These are phyloP conservation scores for Percopsis omiscomaycus DNA, from an alignment of 2,797 vertebrate species.

Conservation along the genomic window DNA sequence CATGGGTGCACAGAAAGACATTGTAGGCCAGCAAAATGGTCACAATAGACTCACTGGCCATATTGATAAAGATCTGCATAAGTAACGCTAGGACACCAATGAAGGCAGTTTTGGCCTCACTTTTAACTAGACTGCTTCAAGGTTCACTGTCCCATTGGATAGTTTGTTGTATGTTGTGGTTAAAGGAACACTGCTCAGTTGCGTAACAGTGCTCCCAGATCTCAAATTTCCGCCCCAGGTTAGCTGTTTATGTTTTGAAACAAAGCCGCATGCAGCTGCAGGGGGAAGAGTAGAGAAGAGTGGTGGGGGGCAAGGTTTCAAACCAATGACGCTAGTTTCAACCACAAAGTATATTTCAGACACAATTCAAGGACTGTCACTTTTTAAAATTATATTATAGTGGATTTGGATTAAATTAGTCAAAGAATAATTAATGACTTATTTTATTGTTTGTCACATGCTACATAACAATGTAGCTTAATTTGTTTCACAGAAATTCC, in stretches of 20 bases:
- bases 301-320: too few species aligned
- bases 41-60: constrained; percentile 80
- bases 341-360: too few species aligned
- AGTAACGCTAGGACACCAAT: constrained; percentile 78
- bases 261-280: too few species aligned
- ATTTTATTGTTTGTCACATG: too few species aligned
- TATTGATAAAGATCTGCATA: constrained; percentile 85
- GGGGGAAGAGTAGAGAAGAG: too few species aligned
- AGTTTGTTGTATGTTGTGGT: constrained; percentile 75
- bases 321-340: too few species aligned
- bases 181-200: constrained; percentile 21
- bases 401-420: constrained; percentile 67
- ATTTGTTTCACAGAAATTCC: constrained; percentile 62
- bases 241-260: too few species aligned
- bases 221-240: too few species aligned
- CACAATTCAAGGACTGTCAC: too few species aligned
- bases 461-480: constrained; percentile 41
- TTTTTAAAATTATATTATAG: constrained; percentile 37
- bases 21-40: constrained; percentile 80
- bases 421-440: constrained; percentile 61
- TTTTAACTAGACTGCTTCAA: constrained; percentile 66
- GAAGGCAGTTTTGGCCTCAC: constrained; percentile 74
- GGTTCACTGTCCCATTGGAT: constrained; percentile 66
- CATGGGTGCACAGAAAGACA: constrained; percentile 80
- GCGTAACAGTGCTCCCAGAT: too few species aligned